Percentiles rank a stretch among this genome's conserved stretches.
These are phyloP conservation scores for Pachycephus smyrnensis DNA, from an alignment of 2,888 invertebrate genomes.

Conservation along the genomic window DNA sequence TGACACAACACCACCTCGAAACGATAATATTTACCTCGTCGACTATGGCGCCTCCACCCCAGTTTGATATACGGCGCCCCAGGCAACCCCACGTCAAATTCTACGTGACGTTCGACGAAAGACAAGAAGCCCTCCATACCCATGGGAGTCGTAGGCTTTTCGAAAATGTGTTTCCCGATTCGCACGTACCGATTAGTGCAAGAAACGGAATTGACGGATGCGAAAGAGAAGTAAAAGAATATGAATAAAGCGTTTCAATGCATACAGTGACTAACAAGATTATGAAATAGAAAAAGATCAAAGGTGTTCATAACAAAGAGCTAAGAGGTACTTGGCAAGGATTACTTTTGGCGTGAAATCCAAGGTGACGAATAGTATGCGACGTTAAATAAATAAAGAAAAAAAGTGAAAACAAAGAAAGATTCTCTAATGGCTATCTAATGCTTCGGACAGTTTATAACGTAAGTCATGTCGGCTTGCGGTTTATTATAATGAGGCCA, in stretches of 20 bases:
- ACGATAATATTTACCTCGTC: not conserved
- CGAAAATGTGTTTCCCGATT: not conserved
- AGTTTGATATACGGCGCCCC: not conserved
- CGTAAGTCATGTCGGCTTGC: slow-evolving; percentile 35
- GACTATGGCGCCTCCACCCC: not conserved
- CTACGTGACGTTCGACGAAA: not conserved
- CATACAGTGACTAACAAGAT: no score
- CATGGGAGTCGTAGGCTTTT: not conserved
- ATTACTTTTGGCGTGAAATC: not conserved
- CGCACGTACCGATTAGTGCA: not conserved
- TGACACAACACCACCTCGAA: not conserved
- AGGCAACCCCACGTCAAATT: not conserved
- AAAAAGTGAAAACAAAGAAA: slow-evolving; percentile 9
- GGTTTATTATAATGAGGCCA: slow-evolving; percentile 52
- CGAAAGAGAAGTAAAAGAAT: not conserved
- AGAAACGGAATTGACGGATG: not conserved
- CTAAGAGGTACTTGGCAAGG: not conserved
- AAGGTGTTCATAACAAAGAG: not conserved
- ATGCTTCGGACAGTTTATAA: slow-evolving; percentile 37
- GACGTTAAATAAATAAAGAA: not conserved
- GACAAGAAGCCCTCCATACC: not conserved
- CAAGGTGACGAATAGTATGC: not conserved
- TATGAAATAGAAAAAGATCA: not conserved
- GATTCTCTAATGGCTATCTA: slow-evolving; percentile 29
- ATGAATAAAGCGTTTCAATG: not conserved